Percentiles rank a stretch among this genome's conserved stretches.
Evolutionary conservation across 2,797 vertebrate species (phyloP).

Genomic region (Anabas testudineus): DNA sequence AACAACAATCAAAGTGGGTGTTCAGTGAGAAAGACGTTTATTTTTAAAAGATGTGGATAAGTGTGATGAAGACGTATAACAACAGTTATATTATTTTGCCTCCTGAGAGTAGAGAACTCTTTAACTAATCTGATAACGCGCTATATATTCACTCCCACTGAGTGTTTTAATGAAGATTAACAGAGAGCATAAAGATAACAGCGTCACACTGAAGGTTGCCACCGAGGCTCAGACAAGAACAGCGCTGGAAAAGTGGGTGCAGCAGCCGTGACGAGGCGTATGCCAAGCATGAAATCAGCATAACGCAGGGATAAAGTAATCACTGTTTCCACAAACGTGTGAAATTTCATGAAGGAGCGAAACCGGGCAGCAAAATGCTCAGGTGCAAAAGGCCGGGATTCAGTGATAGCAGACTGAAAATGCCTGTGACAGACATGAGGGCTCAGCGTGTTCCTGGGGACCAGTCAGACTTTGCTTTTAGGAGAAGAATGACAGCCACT

Average conservation of each 20-base stretch:
- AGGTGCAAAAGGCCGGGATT: conserved; percentile 30
- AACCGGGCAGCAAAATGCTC: not conserved
- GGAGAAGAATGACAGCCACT: conserved; percentile 6
- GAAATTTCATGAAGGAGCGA: conserved; percentile 57
- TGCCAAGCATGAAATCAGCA: conserved; percentile 61
- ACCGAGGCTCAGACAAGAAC: conserved; percentile 14
- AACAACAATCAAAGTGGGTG: conserved; percentile 1
- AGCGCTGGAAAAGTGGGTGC: conserved; percentile 35
- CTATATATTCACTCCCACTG: conserved; percentile 21
- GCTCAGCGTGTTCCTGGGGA: not conserved
- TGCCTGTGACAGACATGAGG: not conserved
- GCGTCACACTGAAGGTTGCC: conserved; percentile 7
- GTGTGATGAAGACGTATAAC: not conserved
- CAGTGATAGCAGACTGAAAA: not conserved
- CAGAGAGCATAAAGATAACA: conserved; percentile 34
- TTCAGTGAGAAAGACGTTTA: not conserved
- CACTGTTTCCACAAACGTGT: conserved; percentile 41
- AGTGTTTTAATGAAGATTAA: conserved; percentile 60
- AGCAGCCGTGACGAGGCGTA: conserved; percentile 44
- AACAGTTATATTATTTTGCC: conserved; percentile 29
- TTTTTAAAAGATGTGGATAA: not conserved
- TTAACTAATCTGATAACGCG: conserved; percentile 37
- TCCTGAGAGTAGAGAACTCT: not conserved
- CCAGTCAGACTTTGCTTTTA: not conserved
- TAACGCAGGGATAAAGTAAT: conserved; percentile 58